These are phyloP conservation scores for Bembecia ichneumoniformis DNA, from an alignment of 2,888 invertebrate genomes.

Conservation along the genomic window DNA sequence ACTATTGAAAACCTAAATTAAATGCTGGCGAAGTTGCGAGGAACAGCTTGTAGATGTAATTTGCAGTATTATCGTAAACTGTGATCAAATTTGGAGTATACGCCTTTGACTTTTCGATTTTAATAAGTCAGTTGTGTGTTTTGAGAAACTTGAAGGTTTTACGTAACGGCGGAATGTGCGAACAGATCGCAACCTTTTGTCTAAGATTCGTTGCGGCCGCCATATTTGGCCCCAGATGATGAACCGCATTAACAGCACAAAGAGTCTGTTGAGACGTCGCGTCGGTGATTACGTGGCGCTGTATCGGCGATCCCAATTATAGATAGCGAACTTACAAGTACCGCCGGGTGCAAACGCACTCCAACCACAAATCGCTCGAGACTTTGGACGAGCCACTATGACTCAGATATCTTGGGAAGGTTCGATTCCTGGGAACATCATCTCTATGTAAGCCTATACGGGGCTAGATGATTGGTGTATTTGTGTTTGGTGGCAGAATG, in stretches of 20 bases:
- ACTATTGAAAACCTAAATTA: too few species aligned
- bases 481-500: too few species aligned
- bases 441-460: not conserved
- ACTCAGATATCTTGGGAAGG: not conserved
- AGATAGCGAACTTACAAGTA: constrained; percentile 28
- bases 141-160: too few species aligned
- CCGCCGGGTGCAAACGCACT: not conserved
- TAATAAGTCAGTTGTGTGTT: too few species aligned
- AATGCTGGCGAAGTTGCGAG: too few species aligned
- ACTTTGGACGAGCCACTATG: not conserved
- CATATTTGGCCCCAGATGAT: not conserved
- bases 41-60: too few species aligned
- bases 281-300: constrained; percentile 12
- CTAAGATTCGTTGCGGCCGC: not conserved
- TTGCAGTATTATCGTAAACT: too few species aligned
- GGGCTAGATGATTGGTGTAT: too few species aligned
- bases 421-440: not conserved
- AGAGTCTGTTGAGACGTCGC: not conserved
- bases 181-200: not conserved
- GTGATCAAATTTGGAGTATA: too few species aligned
- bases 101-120: too few species aligned
- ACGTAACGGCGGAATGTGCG: not conserved
- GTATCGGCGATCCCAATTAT: constrained; percentile 40
- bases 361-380: too few species aligned
- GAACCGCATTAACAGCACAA: not conserved